A percentile compares a stretch with the other conserved stretches of the same genome.
phyloP scores from a whole-genome alignment of 2,888 invertebrate species.

The Trachelus tabidus region DNA sequence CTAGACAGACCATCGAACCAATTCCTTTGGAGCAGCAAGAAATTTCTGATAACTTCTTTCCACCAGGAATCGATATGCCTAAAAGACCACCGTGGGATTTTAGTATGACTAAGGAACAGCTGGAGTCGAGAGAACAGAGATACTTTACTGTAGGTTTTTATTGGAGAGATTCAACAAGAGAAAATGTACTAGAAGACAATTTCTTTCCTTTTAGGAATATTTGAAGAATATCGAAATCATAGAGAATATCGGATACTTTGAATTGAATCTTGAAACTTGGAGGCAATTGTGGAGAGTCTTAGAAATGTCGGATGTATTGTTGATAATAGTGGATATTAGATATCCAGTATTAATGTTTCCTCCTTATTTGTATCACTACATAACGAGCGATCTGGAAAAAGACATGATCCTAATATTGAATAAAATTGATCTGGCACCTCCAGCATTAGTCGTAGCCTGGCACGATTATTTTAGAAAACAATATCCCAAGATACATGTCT shows the following conservation, averaged over 20 bases:
- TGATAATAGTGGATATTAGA: constrained; percentile 90
- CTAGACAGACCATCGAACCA: constrained; percentile 70
- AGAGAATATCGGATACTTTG: constrained; percentile 85
- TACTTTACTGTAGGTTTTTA: constrained; percentile 77
- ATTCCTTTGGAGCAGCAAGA: constrained; percentile 75
- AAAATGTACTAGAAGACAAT: background rate
- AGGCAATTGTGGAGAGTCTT: constrained; percentile 94
- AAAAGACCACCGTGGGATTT: constrained; percentile 88
- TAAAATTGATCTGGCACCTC: constrained; percentile 90
- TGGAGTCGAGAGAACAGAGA: constrained; percentile 83
- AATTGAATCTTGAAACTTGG: constrained; percentile 96
- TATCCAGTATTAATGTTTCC: constrained; percentile 90
- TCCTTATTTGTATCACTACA: constrained; percentile 85
- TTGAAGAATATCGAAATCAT: constrained; percentile 75
- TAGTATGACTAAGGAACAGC: constrained; percentile 75
- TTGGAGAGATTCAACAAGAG: background rate
- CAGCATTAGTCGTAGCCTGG: constrained; percentile 88
- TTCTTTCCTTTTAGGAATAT: constrained; percentile 74
- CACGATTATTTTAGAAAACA: constrained; percentile 78
- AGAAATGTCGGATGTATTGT: constrained; percentile 91
- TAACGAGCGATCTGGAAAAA: constrained; percentile 80
- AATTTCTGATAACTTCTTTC: constrained; percentile 77
- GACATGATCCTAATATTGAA: constrained; percentile 89
- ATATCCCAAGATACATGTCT: constrained; percentile 80
- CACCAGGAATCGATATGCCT: constrained; percentile 80